These are phyloP conservation scores for Lamellibrachia luymesi DNA, from an alignment of 1,140 invertebrate genomes.

Conservation along the genomic window DNA sequence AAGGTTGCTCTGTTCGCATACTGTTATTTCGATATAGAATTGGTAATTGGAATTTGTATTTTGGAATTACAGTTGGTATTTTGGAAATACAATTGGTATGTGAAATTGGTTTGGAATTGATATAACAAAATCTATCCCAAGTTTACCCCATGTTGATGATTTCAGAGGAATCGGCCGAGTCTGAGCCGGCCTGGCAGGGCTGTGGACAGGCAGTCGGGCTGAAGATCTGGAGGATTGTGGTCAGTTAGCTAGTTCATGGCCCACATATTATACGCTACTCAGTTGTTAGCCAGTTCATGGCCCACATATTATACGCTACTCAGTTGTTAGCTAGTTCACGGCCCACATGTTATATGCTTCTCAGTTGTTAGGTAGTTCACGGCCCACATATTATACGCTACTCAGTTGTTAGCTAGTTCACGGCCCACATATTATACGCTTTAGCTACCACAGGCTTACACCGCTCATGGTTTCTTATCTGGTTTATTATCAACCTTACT, in stretches of 20 bases:
- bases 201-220: constrained; percentile 54
- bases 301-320: background rate
- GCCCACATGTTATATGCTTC: background rate
- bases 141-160: background rate
- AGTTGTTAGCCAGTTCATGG: background rate
- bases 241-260: constrained; percentile 27
- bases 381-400: background rate
- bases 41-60: no score
- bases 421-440: background rate
- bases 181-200: constrained; percentile 54
- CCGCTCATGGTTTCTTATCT: no score
- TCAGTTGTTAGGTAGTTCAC: background rate
- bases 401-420: background rate
- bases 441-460: background rate
- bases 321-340: background rate
- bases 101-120: no score
- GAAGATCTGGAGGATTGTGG: constrained; percentile 59
- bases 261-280: background rate
- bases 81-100: no score
- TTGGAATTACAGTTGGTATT: no score
- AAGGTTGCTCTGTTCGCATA: no score
- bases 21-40: no score
- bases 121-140: no score
- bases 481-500: no score
- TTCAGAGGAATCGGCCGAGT: constrained; percentile 48